phyloP scores from a whole-genome alignment of 2,113 vertebrate species.

The Strix uralensis region DNA sequence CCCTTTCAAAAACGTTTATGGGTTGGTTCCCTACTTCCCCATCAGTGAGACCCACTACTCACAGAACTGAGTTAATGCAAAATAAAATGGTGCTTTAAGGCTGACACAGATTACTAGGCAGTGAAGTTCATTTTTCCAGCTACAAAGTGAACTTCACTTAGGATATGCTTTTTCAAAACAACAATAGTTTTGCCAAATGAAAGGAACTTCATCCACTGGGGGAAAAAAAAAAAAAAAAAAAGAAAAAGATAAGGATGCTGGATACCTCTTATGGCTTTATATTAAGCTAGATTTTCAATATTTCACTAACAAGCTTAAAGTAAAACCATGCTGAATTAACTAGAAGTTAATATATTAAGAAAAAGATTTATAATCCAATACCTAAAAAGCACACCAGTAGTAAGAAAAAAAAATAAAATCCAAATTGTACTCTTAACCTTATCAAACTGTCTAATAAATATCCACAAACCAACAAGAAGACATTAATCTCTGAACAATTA shows the following conservation, averaged over 20 bases:
- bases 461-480: background rate
- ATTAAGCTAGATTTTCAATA: conserved; percentile 55
- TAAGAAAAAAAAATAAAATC: background rate
- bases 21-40: background rate
- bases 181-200: background rate
- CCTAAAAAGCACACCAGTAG: background rate
- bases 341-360: conserved; percentile 23
- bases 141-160: background rate
- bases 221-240: too few relatives aligned
- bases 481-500: background rate
- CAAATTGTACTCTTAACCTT: background rate
- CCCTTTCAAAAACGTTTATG: background rate
- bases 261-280: background rate
- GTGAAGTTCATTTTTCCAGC: background rate
- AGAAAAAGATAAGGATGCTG: background rate
- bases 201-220: background rate
- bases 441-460: background rate
- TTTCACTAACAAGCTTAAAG: conserved; percentile 47
- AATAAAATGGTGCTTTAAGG: background rate
- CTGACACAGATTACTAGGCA: background rate
- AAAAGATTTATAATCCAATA: background rate
- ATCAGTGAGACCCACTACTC: background rate
- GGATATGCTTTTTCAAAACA: background rate
- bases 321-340: conserved; percentile 42
- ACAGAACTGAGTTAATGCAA: background rate